Percentiles rank a stretch among this genome's conserved stretches.
Evolutionary conservation across 2,888 invertebrate genomes (phyloP).

Genomic region (Megamerina dolium): DNA sequence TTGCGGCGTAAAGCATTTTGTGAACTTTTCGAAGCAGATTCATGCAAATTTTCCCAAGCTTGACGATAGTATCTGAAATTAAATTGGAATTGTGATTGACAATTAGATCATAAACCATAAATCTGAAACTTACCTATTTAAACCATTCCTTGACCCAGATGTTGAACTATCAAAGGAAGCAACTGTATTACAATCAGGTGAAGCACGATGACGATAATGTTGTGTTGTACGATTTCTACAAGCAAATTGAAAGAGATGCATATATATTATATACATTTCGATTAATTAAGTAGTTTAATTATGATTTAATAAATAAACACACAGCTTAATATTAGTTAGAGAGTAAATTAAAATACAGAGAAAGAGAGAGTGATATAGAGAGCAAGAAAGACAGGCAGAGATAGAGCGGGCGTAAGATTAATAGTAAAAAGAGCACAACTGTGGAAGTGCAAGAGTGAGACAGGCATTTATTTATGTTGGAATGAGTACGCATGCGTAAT

Average conservation of each 20-base stretch:
- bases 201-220: constrained; percentile 82
- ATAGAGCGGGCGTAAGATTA: too few relatives aligned
- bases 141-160: constrained; percentile 74
- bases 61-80: constrained; percentile 67
- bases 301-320: too few relatives aligned
- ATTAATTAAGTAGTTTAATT: neutral
- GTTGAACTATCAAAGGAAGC: constrained; percentile 85
- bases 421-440: too few relatives aligned
- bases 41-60: constrained; percentile 90
- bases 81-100: neutral
- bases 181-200: constrained; percentile 85
- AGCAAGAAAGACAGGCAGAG: too few relatives aligned
- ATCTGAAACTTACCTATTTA: constrained; percentile 57
- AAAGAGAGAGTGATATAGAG: too few relatives aligned
- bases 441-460: too few relatives aligned
- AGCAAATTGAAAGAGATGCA: constrained; percentile 9
- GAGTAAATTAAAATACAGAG: too few relatives aligned
- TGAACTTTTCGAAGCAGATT: constrained; percentile 61
- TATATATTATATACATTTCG: neutral
- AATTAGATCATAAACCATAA: neutral
- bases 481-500: too few relatives aligned
- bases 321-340: too few relatives aligned
- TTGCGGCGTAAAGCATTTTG: constrained; percentile 61
- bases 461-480: too few relatives aligned
- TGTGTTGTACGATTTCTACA: constrained; percentile 72